phyloP scores from a whole-genome alignment of 2,113 vertebrate species.

The Actenoides lindsayi region DNA sequence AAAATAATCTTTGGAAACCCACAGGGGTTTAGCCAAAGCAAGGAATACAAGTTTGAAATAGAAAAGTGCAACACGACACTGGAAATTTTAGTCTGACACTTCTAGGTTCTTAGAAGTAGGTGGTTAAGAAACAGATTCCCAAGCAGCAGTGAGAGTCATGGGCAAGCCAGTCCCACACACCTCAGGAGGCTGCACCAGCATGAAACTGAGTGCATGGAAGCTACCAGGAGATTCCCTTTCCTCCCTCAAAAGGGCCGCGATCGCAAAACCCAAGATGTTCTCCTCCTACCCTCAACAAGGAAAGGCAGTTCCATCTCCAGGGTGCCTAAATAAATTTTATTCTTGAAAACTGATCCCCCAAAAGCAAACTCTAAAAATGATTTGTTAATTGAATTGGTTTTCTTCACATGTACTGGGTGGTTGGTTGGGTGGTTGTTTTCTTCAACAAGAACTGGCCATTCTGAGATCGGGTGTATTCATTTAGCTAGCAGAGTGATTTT shows the following conservation, averaged over 20 bases:
- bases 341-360: background rate
- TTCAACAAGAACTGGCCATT: background rate
- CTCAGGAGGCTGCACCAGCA: background rate
- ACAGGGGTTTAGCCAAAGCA: background rate
- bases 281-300: background rate
- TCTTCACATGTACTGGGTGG: background rate
- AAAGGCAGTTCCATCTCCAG: background rate
- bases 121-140: background rate
- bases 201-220: fast-evolving
- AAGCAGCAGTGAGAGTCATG: background rate
- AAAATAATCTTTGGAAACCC: background rate
- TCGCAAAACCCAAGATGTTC: background rate
- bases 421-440: background rate
- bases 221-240: background rate
- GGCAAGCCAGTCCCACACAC: background rate
- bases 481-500: background rate
- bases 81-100: background rate
- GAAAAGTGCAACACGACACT: background rate
- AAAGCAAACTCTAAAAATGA: background rate
- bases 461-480: background rate
- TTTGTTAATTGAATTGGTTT: background rate
- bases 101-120: background rate
- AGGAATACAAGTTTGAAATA: background rate
- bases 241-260: background rate
- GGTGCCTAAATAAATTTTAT: background rate